Evolutionary conservation across 2,888 invertebrate species (phyloP).

Genomic region (Agonum fuliginosum): DNA sequence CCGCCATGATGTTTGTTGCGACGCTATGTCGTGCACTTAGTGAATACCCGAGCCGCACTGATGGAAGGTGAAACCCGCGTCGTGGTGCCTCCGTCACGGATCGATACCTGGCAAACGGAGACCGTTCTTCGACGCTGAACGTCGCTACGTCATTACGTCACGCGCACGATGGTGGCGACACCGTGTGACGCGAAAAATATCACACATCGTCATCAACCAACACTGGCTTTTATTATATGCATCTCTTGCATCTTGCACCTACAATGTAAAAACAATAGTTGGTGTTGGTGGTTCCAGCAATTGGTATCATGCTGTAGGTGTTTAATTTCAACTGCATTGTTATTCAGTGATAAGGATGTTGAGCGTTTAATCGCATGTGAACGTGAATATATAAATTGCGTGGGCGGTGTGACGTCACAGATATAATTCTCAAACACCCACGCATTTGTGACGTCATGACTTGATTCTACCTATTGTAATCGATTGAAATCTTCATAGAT

Average conservation of each 20-base stretch:
- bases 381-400: slow-evolving; percentile 28
- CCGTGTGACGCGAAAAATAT: slow-evolving; percentile 58
- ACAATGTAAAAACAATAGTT: not conserved
- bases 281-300: not conserved
- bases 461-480: slow-evolving; percentile 21
- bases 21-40: slow-evolving; percentile 46
- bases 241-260: not conserved
- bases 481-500: slow-evolving; percentile 37
- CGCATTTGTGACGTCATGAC: slow-evolving; percentile 43
- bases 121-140: slow-evolving; percentile 42
- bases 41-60: slow-evolving; percentile 53
- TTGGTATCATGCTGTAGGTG: not conserved
- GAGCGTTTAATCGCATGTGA: slow-evolving; percentile 1
- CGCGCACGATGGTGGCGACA: slow-evolving; percentile 63
- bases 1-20: slow-evolving; percentile 51
- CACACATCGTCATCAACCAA: slow-evolving; percentile 31
- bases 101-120: slow-evolving; percentile 57
- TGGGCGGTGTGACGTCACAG: slow-evolving; percentile 53
- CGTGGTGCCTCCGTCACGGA: slow-evolving; percentile 53
- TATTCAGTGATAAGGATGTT: not conserved
- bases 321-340: not conserved
- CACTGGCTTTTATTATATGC: not conserved
- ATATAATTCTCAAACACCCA: slow-evolving; percentile 48
- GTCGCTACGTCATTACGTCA: slow-evolving; percentile 62
- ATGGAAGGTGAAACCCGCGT: slow-evolving; percentile 44